Base-by-base conservation (phyloP, 1,140 invertebrate species). In the Subanguina moxae region DNA sequence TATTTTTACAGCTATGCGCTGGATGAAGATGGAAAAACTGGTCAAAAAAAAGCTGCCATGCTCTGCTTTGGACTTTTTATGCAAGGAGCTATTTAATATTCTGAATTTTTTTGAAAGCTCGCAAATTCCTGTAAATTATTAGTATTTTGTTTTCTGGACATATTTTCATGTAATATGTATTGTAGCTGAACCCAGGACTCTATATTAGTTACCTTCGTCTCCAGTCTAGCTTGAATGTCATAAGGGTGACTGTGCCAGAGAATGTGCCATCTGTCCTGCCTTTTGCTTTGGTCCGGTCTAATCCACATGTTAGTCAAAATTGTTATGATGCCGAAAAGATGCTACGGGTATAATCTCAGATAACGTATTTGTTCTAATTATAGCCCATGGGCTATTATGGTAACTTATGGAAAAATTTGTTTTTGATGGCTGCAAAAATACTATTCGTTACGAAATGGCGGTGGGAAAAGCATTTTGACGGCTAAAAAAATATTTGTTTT, bases 201-300 rank as follows among this genome's bases (percentile, higher is more conserved):
- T 97, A 97, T 84, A 85, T 97, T 66, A 91, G 92, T 25, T 97
- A 95, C 84, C 85, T 97, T 45, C 94, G 96, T 82, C 89, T 96
- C 86, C 90, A 93, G 77, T 94, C 90, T 76, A 93, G 91, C 7
- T 90, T 96, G 59, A 94, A 97, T 83, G 87, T 91, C 1, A 90
- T 97, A 43, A 89, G 92, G 78, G 89, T 97, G n/a, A 88, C 96
- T 1, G 93, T 95, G 21, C 90, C 92, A 0, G 86, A 90, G 30
- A 90, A 91, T 78, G 88, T 90, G 0, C 93, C 94, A 13, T 96
- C 94, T 84, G 89, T 94, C 68, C 86, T 95, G 72, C 94, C 94
- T 1, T 90, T 93, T 84, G 89, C 89, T 65, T 91, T 92, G 83
- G 88, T 97, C 57, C 86, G 94, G 57, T 90, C 94, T 72, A 95